Conservation (phyloP, 2,797 vertebrate genomes). For the Phoebastria nigripes region DNA sequence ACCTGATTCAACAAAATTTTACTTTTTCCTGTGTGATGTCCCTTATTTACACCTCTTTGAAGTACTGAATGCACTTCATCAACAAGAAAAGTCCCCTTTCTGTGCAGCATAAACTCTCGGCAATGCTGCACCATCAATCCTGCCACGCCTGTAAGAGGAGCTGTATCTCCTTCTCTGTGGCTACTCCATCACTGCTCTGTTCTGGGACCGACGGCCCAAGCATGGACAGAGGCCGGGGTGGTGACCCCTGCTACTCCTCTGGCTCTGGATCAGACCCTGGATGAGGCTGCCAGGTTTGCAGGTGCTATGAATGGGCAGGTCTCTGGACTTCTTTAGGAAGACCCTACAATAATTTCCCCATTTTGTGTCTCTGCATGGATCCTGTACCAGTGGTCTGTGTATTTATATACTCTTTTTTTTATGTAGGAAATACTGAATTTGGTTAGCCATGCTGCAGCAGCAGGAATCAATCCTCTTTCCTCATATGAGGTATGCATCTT, state of each 20-base stretch:
- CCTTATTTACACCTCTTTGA: not conserved
- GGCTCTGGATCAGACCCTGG: not conserved
- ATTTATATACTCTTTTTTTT: not conserved
- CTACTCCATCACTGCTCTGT: not conserved
- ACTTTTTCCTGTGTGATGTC: not conserved
- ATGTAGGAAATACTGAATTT: not conserved
- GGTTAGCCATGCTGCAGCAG: not conserved
- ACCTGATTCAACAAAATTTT: not conserved
- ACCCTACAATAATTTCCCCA: not conserved
- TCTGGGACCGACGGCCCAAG: not conserved
- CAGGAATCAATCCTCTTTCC: not conserved
- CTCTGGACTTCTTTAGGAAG: not conserved
- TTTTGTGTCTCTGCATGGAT: not conserved
- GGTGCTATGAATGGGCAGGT: not conserved
- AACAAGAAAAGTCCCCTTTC: not conserved
- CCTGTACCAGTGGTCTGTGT: not conserved
- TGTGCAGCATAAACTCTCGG: not conserved
- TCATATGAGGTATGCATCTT: not conserved
- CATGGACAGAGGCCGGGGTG: accelerated
- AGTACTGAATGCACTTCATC: not conserved
- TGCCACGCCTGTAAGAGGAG: not conserved
- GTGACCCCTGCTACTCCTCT: not conserved
- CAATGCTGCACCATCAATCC: not conserved
- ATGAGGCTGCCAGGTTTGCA: not conserved
- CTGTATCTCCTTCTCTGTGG: not conserved